Percentiles rank a stretch among this genome's conserved stretches.
Conservation (phyloP, 2,113 vertebrate species). For the Tursiops truncatus region DNA sequence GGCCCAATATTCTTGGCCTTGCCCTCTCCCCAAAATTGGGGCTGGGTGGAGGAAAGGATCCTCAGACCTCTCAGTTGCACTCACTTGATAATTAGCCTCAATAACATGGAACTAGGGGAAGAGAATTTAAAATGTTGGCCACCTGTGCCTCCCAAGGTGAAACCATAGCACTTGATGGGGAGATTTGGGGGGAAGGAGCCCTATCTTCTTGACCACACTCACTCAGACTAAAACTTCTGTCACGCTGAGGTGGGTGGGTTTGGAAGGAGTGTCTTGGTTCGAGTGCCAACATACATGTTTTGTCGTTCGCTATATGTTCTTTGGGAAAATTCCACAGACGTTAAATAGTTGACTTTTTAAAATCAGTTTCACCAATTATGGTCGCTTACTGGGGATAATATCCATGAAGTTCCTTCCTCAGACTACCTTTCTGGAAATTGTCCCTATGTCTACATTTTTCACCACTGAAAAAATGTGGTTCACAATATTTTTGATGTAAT, state of each 20-base stretch:
- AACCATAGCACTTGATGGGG: accelerated
- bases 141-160: background rate
- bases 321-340: background rate
- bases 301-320: background rate
- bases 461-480: background rate
- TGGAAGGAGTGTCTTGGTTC: background rate
- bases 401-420: background rate
- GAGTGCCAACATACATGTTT: background rate
- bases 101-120: background rate
- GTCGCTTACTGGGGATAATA: background rate
- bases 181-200: accelerated
- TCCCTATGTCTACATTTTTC: background rate
- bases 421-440: background rate
- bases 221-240: background rate
- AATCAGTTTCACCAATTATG: background rate
- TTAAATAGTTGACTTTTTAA: background rate
- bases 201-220: background rate
- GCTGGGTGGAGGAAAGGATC: too few species aligned
- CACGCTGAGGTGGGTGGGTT: background rate
- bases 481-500: background rate
- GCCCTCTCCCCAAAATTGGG: too few species aligned
- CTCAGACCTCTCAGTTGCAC: too few species aligned
- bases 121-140: background rate
- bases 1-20: too few species aligned
- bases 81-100: background rate